phyloP scores from a whole-genome alignment of 2,888 invertebrate species.

The Calameuta pallipes region DNA sequence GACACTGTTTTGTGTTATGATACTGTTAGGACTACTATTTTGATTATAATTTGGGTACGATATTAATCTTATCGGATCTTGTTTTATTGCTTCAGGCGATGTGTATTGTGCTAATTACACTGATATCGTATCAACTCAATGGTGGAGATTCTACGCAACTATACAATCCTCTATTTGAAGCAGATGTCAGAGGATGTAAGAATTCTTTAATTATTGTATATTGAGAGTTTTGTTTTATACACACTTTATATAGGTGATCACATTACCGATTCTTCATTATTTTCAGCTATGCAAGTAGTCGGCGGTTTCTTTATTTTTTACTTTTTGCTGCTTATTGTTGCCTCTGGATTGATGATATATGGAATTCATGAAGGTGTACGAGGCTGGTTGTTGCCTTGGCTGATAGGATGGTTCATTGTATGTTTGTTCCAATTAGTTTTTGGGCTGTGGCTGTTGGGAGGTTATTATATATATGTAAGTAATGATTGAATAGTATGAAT shows the following conservation, averaged over 20 bases:
- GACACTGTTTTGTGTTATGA: slow-evolving; percentile 29
- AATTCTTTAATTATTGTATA: slow-evolving; percentile 38
- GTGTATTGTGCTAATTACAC: slow-evolving; percentile 79
- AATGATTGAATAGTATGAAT: neutral
- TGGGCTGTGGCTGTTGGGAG: slow-evolving; percentile 87
- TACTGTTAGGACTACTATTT: neutral
- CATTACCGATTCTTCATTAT: slow-evolving; percentile 4
- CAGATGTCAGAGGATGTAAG: slow-evolving; percentile 82
- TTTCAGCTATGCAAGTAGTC: slow-evolving; percentile 79
- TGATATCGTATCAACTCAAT: slow-evolving; percentile 79
- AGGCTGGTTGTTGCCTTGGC: slow-evolving; percentile 86
- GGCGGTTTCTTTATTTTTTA: slow-evolving; percentile 75
- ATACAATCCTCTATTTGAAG: slow-evolving; percentile 90
- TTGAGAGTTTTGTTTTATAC: neutral
- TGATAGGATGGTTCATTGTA: slow-evolving; percentile 75
- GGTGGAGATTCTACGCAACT: slow-evolving; percentile 93
- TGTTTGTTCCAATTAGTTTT: slow-evolving; percentile 82
- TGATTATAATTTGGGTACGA: neutral
- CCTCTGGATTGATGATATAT: slow-evolving; percentile 72
- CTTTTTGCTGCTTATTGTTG: slow-evolving; percentile 70
- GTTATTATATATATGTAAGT: slow-evolving; percentile 93
- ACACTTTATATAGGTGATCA: neutral
- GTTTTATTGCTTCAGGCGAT: slow-evolving; percentile 69
- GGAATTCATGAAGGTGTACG: slow-evolving; percentile 78
- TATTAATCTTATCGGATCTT: neutral